Base-by-base conservation (phyloP, 2,113 vertebrate species). In the Murina feae region DNA sequence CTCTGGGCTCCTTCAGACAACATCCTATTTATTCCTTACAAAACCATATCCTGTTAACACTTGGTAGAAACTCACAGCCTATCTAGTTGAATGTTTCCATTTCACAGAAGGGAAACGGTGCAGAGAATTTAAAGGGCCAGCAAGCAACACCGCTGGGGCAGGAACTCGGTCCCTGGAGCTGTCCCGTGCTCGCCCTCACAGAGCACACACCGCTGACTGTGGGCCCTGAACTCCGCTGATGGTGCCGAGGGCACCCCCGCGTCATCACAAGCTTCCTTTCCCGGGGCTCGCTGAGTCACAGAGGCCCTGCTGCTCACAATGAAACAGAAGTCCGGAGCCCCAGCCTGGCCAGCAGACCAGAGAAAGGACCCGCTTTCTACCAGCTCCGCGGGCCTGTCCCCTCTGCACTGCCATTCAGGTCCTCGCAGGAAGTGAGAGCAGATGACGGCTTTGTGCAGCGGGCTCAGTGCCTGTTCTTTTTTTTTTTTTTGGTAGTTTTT, bases 61-160 rank as follows among this genome's bases (percentile, higher is more conserved):
- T 75, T 11, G 49, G 49, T 2, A 2, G 44, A 71, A 39, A 32
- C 58, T 65, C 44, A 44, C 2, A 14, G 66, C n/a, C 17, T 21
- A 5, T 18, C 5, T 2, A 23, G 74, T 4, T 39, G 1, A 55
- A 51, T 10, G 20, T 35, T 28, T 68, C 58, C 78, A 21, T 65
- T 86, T n/a, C 35, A 32, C 8, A 13, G 76, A 32, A 58, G 84
- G 92, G 42, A 71, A 47, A 39, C 6, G 44, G 17, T 23, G 14
- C 39, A 42, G 32, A 58, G 10, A 30, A 47, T 20, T 49, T 10
- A 13, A 32, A 63, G 49, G 37, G 78, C 1, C 3, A 68, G 39
- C 0, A 1, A n/a, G 3, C 3, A 44, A 44, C 14, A 2, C 16
- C 1, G 1, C 16, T 8, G 11, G 82, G 55, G 39, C 18, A 53